Percentiles rank a stretch among this genome's conserved stretches.
Conservation (phyloP, 2,113 vertebrate species). For the Carassius carassius region DNA sequence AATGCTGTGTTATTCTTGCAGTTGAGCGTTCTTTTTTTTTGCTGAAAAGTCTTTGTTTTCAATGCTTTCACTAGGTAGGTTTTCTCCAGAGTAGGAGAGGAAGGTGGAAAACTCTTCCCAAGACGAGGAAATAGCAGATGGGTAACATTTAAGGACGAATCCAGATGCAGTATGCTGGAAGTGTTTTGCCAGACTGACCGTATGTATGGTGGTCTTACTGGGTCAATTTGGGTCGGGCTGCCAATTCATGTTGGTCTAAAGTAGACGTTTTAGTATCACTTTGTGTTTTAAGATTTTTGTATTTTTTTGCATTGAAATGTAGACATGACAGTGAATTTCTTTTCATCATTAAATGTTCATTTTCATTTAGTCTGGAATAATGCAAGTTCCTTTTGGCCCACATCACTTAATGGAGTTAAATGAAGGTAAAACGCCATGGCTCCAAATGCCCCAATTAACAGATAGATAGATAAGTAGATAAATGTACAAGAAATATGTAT, state of each 20-base stretch:
- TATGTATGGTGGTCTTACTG: slow-evolving; percentile 43
- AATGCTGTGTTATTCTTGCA: not conserved
- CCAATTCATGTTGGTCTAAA: slow-evolving; percentile 24
- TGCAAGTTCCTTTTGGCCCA: not conserved
- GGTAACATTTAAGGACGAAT: slow-evolving; percentile 70
- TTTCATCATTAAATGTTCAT: not conserved
- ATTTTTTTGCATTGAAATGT: not conserved
- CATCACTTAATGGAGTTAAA: not conserved
- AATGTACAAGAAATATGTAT: too few species aligned
- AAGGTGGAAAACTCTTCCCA: slow-evolving; percentile 66
- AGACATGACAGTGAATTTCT: not conserved
- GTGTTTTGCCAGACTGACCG: slow-evolving; percentile 68
- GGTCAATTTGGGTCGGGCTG: not conserved
- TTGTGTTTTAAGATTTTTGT: not conserved
- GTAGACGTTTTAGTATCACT: too few species aligned
- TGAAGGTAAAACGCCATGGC: too few species aligned
- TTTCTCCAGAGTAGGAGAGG: slow-evolving; percentile 59
- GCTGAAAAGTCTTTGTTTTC: not conserved
- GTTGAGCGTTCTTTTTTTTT: slow-evolving; percentile 3
- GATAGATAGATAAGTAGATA: too few species aligned
- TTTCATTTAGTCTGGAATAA: not conserved
- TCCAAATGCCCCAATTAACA: not conserved
- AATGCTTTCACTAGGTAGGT: slow-evolving; percentile 51
- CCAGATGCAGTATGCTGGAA: slow-evolving; percentile 65
- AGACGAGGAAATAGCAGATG: slow-evolving; percentile 70